Conservation (phyloP, 1,140 invertebrate genomes). For the Trachymyrmex septentrionalis region DNA sequence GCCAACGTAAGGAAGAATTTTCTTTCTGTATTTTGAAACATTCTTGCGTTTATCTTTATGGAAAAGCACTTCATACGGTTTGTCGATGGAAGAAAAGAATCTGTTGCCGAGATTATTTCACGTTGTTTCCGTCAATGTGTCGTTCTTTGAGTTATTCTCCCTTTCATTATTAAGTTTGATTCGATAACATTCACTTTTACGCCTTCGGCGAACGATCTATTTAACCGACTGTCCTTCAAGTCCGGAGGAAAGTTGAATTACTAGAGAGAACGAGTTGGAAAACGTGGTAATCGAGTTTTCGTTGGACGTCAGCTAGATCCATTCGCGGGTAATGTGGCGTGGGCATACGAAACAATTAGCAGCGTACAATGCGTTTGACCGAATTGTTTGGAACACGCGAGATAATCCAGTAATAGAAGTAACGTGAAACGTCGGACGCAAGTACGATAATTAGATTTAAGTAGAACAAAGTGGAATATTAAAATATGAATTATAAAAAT, state of each 20-base stretch:
- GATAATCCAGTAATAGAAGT: conserved; percentile 37
- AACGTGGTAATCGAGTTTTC: conserved; percentile 75
- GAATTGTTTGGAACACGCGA: conserved; percentile 51
- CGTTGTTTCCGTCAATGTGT: background rate
- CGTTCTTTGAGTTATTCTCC: conserved; percentile 10
- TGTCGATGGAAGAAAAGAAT: conserved; percentile 9
- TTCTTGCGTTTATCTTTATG: background rate
- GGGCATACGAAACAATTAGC: conserved; percentile 52
- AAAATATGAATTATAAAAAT: conserved; percentile 21
- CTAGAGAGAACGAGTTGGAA: conserved; percentile 70
- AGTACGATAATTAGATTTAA: conserved; percentile 25
- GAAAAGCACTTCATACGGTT: background rate
- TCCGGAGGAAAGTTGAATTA: conserved; percentile 75
- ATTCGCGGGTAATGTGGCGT: conserved; percentile 31
- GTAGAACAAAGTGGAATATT: background rate
- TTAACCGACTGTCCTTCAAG: conserved; percentile 67
- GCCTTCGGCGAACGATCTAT: conserved; percentile 45
- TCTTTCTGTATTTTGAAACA: background rate
- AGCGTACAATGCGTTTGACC: conserved; percentile 28
- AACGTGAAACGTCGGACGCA: conserved; percentile 9
- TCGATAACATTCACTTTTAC: conserved; percentile 65
- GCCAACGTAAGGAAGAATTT: background rate
- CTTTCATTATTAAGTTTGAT: conserved; percentile 66
- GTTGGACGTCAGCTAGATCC: conserved; percentile 52
- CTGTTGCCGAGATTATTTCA: conserved; percentile 5